Percentiles rank a stretch among this genome's conserved stretches.
These are phyloP conservation scores for Varanus salvator DNA, from an alignment of 2,113 vertebrate species.

Conservation along the genomic window DNA sequence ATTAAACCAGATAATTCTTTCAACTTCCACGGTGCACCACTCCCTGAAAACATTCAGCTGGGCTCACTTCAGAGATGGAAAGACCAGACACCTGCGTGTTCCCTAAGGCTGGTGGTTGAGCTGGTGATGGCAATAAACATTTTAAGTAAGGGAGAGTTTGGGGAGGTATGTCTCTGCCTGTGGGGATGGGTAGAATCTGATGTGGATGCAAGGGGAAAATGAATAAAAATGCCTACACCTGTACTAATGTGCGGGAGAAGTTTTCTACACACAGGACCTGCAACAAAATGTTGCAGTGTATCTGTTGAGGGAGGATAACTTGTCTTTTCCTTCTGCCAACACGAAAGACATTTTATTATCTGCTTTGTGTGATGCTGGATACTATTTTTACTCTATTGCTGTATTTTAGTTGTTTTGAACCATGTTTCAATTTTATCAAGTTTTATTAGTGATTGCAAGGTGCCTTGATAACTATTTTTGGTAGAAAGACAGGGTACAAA, in stretches of 20 bases:
- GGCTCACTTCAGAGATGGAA: not conserved
- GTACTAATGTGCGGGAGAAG: not conserved
- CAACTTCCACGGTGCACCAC: no score
- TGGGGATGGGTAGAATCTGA: not conserved
- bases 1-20: not conserved
- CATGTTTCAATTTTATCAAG: no score
- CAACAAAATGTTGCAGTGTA: not conserved
- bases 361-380: no score
- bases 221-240: not conserved
- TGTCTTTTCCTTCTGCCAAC: no score
- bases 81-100: not conserved
- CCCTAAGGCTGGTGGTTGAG: not conserved
- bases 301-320: not conserved
- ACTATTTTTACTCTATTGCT: no score
- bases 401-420: no score
- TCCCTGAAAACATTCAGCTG: not conserved
- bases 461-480: no score
- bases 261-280: not conserved
- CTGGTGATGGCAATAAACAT: constrained; percentile 9
- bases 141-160: not conserved
- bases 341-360: no score
- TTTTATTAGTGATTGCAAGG: no score
- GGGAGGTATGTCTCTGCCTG: not conserved
- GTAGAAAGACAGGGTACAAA: no score
- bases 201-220: not conserved